Base-by-base conservation (phyloP, 2,113 vertebrate genomes). In the Ciconia stormi region DNA sequence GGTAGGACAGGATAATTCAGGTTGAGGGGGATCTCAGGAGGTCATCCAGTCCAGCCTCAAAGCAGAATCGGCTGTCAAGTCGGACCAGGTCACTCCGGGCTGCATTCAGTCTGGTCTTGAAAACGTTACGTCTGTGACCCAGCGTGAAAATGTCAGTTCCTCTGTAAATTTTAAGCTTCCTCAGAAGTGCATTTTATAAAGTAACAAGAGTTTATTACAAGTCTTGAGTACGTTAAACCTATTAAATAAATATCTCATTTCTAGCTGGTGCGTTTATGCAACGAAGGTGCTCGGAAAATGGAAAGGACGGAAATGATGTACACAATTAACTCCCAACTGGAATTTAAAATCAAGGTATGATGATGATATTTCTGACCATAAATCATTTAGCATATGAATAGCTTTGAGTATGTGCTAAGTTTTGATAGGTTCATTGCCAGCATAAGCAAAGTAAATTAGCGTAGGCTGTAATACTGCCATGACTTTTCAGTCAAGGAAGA, bases 291-390 rank as follows among this genome's bases (percentile, higher is more conserved):
- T 71, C 98, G 99, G 58, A 99, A 98, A 16, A 99, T 99, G 99
- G 99, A 99, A 83, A 98, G 99, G 94, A 99, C 99, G 0, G 99
- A 99, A 93, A 99, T 99, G 99, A 99, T 99, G 99, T 99, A 99
- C 91, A 99, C 99, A 1, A 99, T 99, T 32, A 99, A 99, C 97
- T 99, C 99, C 56, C 99, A 99, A 89, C 98, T 99, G 98, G 99
- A 99, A 72, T 99, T 99, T 95, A 99, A 99, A 97, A 99, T 99
- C 92, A 99, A 99, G 99, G 99, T 99, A 98, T 22, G 77, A 2
- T 22, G 25, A 8, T 11, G 27, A 3, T 3, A 0, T 17, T 53
- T 61, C 82, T 87, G 38, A n/a, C 66, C 15, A 3, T 70, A 94
- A 90, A 86, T 81, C 78, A 66, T 94, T 82, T 95, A 86, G 91